Conservation (phyloP, 2,888 invertebrate genomes). For the Cerastoderma edule region DNA sequence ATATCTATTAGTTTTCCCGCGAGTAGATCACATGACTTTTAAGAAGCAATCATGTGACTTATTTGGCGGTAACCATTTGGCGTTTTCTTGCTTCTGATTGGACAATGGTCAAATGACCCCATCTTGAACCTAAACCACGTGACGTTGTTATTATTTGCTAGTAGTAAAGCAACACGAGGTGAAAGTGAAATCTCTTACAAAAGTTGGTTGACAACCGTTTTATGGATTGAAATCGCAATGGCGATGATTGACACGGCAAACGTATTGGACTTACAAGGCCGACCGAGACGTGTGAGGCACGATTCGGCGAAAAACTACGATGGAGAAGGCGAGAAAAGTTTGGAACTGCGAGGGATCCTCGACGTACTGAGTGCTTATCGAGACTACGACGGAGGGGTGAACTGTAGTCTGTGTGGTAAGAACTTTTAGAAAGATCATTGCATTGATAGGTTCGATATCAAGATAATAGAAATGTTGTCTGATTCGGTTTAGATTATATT, state of each 20-base stretch:
- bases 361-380: constrained; percentile 68
- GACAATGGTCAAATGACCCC: constrained; percentile 25
- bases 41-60: constrained; percentile 35
- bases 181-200: neutral
- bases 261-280: constrained; percentile 41
- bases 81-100: constrained; percentile 38
- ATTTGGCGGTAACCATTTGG: constrained; percentile 51
- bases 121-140: constrained; percentile 49
- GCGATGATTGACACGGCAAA: constrained; percentile 57
- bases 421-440: no score
- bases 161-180: constrained; percentile 34
- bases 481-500: no score
- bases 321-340: constrained; percentile 63
- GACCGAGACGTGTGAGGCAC: constrained; percentile 64
- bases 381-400: constrained; percentile 78
- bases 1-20: constrained; percentile 65
- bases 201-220: constrained; percentile 9
- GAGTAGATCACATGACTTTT: constrained; percentile 60
- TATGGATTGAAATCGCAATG: constrained; percentile 33
- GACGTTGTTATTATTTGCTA: constrained; percentile 64
- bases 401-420: constrained; percentile 79
- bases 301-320: constrained; percentile 66
- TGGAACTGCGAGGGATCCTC: constrained; percentile 73
- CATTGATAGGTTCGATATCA: no score
- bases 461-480: no score